Base-by-base conservation (phyloP, 2,888 invertebrate species). In the Brenthis daphne region DNA sequence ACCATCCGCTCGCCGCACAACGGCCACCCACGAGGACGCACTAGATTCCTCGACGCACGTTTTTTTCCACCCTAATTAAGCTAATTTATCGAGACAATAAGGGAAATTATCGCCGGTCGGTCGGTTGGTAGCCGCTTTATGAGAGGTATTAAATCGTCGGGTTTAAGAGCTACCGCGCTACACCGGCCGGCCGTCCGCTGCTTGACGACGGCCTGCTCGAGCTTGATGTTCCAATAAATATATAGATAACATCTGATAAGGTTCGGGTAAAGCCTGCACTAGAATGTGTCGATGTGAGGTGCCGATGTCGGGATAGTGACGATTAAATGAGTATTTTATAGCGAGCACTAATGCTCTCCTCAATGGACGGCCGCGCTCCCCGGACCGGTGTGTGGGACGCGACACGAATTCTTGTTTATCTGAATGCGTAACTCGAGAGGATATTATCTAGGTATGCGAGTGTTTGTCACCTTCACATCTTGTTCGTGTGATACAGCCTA, bases 21-120 rank as follows among this genome's bases (percentile, higher is more conserved):
- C 72, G 73, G 85, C 77, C 90, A 90, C 91, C 91, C 91, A 90
- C 87, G 76, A 84, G 77, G 86, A 73, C 82, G 85, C 83, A 82
- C 89, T 90, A 90, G 90, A 88, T 89, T 87, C 90, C 87, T 80
- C 84, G 82, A 83, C 83, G 80, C 84, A 79, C 81, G 82, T 82
- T 89, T 88, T 89, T 90, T 90, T 89, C 89, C 89, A 87, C 91
- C 89, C 90, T 90, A 91, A 92, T 92, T 92, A 92, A 90, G 86
- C 87, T 92, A 91, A 91, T 92, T 92, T 92, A 92, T 91, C 86
- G 91, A 85, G 87, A 90, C 90, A 90, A 89, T 89, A 87, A 87
- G 85, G 85, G 85, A 86, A 90, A 87, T 89, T 87, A 91, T 90
- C 85, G 88, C 81, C 79, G 79, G 77, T 76, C 76, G 77, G 77